Evolutionary conservation across 2,113 vertebrate genomes (phyloP), one percentile per base, ranked within the genome.

Genomic region (Furnarius figulus): DNA sequence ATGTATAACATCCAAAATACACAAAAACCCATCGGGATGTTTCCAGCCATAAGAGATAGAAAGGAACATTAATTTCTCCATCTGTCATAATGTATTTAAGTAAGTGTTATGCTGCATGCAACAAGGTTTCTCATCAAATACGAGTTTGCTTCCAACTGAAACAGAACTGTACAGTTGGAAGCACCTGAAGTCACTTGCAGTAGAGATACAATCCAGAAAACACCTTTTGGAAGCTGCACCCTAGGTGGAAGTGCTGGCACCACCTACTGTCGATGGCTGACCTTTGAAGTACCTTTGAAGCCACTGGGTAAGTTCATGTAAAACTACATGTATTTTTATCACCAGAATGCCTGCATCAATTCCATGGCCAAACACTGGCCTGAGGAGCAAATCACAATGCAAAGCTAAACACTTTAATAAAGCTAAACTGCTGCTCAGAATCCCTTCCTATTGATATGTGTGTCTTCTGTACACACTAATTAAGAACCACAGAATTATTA

Each of bases 241-340:
- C 16, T 11, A 46, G 49, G 39, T 78, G 50, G 40, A 90, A 83
- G 76, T 83, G 50, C 25, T 77, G 77, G 80, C 73, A 90, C 27
- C 50, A 81, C 33, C 76, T 81, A 15, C 63, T n/a, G 25, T 30
- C 72, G 77, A 3, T 14, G 42, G 40, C 30, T 66, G 35, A 31
- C 33, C 3, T n/a, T n/a, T n/a, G n/a, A n/a, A 11, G 14, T 8
- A n/a, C 2, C 39, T 75, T 25, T 44, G 46, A 46, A 66, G 76
- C 42, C 11, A 59, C 46, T 23, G 7, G 47, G 0, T 12, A 39
- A 33, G 21, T 2, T 55, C 10, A 12, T 2, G 0, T 5, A 44
- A 58, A 53, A 33, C 23, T 9, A 31, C 10, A 40, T 2, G 11
- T 10, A 4, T 31, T 85, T 75, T 39, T 52, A 37, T 39, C 18